These are phyloP conservation scores for Aurelia aurita DNA, from an alignment of 30 jellyfish, hydroid and myxozoan species.

Conservation along the genomic window DNA sequence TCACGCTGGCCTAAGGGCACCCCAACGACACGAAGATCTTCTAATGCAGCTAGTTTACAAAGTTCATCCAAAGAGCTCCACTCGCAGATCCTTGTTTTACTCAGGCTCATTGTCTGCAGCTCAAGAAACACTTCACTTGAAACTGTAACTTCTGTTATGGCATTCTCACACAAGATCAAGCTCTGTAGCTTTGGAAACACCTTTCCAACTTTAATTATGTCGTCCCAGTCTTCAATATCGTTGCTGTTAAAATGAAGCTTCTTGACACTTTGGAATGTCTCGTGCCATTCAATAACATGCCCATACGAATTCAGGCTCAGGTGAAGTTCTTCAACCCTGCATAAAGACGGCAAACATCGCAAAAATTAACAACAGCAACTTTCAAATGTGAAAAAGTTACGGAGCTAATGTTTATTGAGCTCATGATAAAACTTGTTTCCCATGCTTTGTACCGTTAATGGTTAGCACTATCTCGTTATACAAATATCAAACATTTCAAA, in stretches of 20 bases:
- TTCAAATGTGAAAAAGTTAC: not conserved
- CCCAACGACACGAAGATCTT: conserved; percentile 75
- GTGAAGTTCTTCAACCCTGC: conserved; percentile 89
- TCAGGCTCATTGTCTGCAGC: conserved; percentile 73
- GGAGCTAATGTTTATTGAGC: not conserved
- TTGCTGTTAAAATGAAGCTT: conserved; percentile 70
- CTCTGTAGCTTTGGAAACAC: conserved; percentile 65
- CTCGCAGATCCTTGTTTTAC: conserved; percentile 66
- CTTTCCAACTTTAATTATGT: conserved; percentile 65
- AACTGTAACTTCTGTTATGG: conserved; percentile 42
- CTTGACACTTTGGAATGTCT: conserved; percentile 54
- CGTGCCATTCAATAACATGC: conserved; percentile 45
- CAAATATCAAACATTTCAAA: too few species aligned
- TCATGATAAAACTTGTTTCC: too few species aligned
- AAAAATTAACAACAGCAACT: not conserved
- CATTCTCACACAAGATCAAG: conserved; percentile 73
- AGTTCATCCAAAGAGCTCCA: conserved; percentile 86
- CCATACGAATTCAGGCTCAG: conserved; percentile 84
- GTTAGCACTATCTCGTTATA: too few species aligned
- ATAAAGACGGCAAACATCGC: not conserved
- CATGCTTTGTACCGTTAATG: too few species aligned
- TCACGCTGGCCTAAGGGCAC: conserved; percentile 75
- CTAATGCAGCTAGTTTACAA: conserved; percentile 68
- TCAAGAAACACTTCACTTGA: conserved; percentile 32
- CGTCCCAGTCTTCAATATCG: conserved; percentile 67